Base-by-base conservation (phyloP, 2,797 vertebrate species). In the Manis javanica region DNA sequence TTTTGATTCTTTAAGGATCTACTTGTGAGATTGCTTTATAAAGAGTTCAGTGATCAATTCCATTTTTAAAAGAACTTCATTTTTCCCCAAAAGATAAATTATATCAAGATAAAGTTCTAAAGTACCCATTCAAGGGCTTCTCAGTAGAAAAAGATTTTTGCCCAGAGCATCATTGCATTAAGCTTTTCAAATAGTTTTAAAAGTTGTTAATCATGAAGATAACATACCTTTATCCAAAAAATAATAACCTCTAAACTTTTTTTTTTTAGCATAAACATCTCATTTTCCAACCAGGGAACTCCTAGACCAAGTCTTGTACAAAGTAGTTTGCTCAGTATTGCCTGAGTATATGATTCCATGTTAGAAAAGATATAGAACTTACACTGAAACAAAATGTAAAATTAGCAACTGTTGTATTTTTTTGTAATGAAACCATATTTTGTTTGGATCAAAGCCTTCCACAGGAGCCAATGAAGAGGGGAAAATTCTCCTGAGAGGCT, bases 51-150 rank as follows among this genome's bases (percentile, higher is more conserved):
- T 85, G 14, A 90, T 42, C 39, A 89, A 71, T 86, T 78, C 24
- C 55, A 51, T 78, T 84, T 94, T 95, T 82, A 49, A 82, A 90
- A 90, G 26, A 92, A 74, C 5, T 82, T 10, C 29, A 61, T 94
- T 34, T 90, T 89, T 78, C 16, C 46, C 46, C 29, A 31, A 87
- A 91, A 92, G 71, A 78, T 63, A 83, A 95, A 82, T 7, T 51
- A 23, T 61, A 90, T 88, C 37, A 39, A 89, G 24, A 7, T n/a
- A 59, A 53, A 91, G 7, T 37, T n/a, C 71, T 75, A 83, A 79
- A 69, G 34, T 64, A 63, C 26, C 26, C 87, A 29, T 42, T 87
- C 59, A 34, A 88, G 31, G 12, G 12, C 31, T 90, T 88, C 83
- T 74, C 18, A 53, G 3, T n/a, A 55, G 49, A 63, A 91, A 69